Evolutionary conservation across 2,113 vertebrate genomes (phyloP).

Genomic region (Upupa epops): DNA sequence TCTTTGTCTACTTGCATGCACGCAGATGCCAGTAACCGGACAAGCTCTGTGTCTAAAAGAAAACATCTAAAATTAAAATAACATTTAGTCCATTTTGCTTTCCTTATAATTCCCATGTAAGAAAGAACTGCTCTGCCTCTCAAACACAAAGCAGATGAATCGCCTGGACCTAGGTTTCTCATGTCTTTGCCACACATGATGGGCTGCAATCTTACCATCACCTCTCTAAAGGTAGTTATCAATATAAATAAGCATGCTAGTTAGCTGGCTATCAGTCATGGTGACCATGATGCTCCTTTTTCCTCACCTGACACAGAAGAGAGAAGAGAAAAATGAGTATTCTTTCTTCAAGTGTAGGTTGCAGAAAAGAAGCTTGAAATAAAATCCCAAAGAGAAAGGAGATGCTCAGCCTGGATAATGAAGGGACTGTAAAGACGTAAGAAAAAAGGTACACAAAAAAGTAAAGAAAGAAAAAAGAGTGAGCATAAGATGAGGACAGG

Average conservation of each 20-base stretch:
- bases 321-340: conserved; percentile 28
- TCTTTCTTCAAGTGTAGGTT: conserved; percentile 27
- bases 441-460: neutral
- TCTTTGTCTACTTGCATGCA: conserved; percentile 95
- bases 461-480: neutral
- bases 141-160: neutral
- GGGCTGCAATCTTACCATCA: neutral
- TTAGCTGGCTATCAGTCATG: neutral
- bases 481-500: neutral
- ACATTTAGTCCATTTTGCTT: neutral
- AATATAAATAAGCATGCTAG: neutral
- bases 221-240: neutral
- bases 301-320: conserved; percentile 63
- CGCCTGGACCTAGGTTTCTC: neutral
- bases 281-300: neutral
- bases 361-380: conserved; percentile 42
- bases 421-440: conserved; percentile 31
- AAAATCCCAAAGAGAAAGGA: conserved; percentile 55
- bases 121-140: neutral
- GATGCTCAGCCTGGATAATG: conserved; percentile 26
- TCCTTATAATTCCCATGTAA: neutral
- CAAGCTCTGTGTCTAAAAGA: conserved; percentile 91
- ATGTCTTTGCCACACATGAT: neutral
- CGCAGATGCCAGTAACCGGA: conserved; percentile 92
- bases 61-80: neutral